Base-by-base conservation (phyloP, 2,888 invertebrate genomes). In the Eupelmus urozonus region DNA sequence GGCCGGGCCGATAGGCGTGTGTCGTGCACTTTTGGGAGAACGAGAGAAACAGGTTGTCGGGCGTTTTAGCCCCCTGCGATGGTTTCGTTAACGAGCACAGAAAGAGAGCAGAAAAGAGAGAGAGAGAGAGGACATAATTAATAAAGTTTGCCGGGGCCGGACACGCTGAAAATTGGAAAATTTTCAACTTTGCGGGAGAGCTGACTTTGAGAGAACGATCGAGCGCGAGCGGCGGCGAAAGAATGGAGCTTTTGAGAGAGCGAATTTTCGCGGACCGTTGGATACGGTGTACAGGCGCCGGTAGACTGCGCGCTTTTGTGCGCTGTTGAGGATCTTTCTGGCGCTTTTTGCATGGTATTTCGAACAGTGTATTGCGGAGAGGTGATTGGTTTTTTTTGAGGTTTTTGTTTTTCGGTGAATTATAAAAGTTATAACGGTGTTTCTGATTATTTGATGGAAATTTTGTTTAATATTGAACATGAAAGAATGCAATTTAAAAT, bases 181-280 rank as follows among this genome's bases (percentile, higher is more conserved):
- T 78, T 78, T 70, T 75, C 79, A 73, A 79, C 76, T 81, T 77
- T 71, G 45, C 71, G 34, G 16, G 27, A 16, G 18, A 2, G 29
- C 2, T 13, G 51, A 49, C 59, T 57, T 59, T 45, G 70, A 42
- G 42, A 60, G 72, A 62, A 25, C 27, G 63, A 70, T 70, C 27
- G 13, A 27, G 42, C 42, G 3, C 20, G n/a, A 7, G 18, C 1
- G n/a, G 18, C 9, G 27, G 40, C 5, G 40, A 67, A 60, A 59
- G 57, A 60, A 57, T 65, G 45, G 27, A 57, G n/a, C 53, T 72
- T 60, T 40, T 16, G 29, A n/a, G 7, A 18, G 23, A 53, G 7
- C 20, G 23, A 53, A 45, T 70, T 66, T 66, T 66, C 53, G 20
- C 53, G 53, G 45, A n/a, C 18, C 69, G 9, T 3, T 42, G 51